Conservation (phyloP, 1,140 invertebrate species). For the Cecropterus lyciades region DNA sequence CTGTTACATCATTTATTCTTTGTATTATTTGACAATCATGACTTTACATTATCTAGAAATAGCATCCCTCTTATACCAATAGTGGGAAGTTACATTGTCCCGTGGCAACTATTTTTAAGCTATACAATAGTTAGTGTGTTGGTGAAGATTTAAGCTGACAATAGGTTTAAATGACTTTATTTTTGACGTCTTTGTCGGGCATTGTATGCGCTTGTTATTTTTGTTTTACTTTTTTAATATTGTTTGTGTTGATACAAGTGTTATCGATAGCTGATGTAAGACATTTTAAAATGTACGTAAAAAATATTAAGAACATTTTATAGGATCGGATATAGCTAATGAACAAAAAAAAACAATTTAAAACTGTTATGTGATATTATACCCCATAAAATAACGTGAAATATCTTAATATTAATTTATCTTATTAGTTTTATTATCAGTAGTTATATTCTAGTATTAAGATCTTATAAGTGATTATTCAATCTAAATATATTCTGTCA, state of each 20-base stretch:
- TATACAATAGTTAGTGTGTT: slow-evolving; percentile 41
- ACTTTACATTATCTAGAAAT: slow-evolving; percentile 8
- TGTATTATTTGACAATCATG: slow-evolving; percentile 52
- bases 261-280: slow-evolving; percentile 43
- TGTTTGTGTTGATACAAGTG: slow-evolving; percentile 66
- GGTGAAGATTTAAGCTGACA: slow-evolving; percentile 67
- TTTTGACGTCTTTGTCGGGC: slow-evolving; percentile 62
- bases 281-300: too few species aligned
- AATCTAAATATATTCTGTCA: too few species aligned
- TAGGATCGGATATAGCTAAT: too few species aligned
- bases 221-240: slow-evolving; percentile 64
- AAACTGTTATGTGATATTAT: too few species aligned
- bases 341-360: too few species aligned
- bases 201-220: slow-evolving; percentile 67
- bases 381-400: too few species aligned
- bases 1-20: slow-evolving; percentile 75
- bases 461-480: too few species aligned
- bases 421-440: too few species aligned
- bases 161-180: slow-evolving; percentile 81
- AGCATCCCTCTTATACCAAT: slow-evolving; percentile 15
- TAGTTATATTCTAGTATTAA: too few species aligned
- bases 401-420: too few species aligned
- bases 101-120: slow-evolving; percentile 18
- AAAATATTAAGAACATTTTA: too few species aligned
- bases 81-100: slow-evolving; percentile 46